Evolutionary conservation across 2,797 vertebrate genomes (phyloP), one percentile per base, ranked within the genome.

Genomic region (Microcaecilia unicolor): DNA sequence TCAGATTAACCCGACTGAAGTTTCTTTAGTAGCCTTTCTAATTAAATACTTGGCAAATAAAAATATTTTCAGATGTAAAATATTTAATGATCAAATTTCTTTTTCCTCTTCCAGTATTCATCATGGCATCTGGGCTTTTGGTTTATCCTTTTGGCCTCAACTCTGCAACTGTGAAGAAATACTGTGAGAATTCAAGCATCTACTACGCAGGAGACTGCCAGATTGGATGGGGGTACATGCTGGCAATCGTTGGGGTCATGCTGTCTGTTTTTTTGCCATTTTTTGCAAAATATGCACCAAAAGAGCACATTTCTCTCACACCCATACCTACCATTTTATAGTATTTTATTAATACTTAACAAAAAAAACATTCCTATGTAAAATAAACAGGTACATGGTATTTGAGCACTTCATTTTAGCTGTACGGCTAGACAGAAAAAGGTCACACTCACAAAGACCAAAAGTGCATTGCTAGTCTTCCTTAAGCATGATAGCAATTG

Each of bases 141-240:
- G 87, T 96, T 59, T 95, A 92, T 49, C 92, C 92, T 24, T 91
- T 96, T 5, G 92, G 92, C 51, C 79, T 96, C 6, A 89, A 88
- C 81, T 92, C 91, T n/a, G 67, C 81, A 13, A 77, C 92, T 67
- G 90, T 93, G 57, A 83, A 85, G 67, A 89, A 84, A 50, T 86
- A 84, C 75, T 96, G 91, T 26, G 86, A 89, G 37, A 77, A 90
- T 55, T 84, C 91, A 3, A 86, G 89, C 63, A 84, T 93, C 74
- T 95, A 93, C 83, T 80, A 89, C 12, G 88, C 88, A 11, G 91
- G 88, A 28, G 88, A 92, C 41, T 95, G 92, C 66, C 90, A 93
- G 69, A 92, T 96, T 16, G 92, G 91, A 49, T 96, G 92, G 92
- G 89, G 91, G 34, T 95, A 93, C 56, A 96, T 93, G 90, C 70